Percentiles rank a stretch among this genome's conserved stretches.
Evolutionary conservation across 2,888 invertebrate genomes (phyloP).

Genomic region (Agriopis aurantiaria): DNA sequence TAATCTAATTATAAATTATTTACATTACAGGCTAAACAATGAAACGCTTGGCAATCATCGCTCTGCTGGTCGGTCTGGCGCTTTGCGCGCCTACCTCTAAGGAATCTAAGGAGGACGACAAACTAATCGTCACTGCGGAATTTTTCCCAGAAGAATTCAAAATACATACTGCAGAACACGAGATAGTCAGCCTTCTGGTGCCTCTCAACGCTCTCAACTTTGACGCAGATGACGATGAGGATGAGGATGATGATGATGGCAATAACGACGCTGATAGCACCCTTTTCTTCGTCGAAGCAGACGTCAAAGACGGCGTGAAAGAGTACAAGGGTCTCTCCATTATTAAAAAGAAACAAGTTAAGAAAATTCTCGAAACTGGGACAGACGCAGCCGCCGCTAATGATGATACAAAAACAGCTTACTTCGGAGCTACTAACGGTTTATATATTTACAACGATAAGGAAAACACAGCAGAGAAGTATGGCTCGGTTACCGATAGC

Average conservation of each 20-base stretch:
- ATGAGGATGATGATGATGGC: slow-evolving; percentile 18
- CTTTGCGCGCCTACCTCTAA: slow-evolving; percentile 39
- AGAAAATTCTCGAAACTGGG: slow-evolving; percentile 59
- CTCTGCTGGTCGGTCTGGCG: slow-evolving; percentile 35
- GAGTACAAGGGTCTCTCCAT: slow-evolving; percentile 60
- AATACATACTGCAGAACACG: slow-evolving; percentile 53
- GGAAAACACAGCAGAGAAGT: slow-evolving; percentile 56
- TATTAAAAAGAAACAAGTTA: slow-evolving; percentile 48
- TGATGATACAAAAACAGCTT: slow-evolving; percentile 54
- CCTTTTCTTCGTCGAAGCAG: slow-evolving; percentile 52
- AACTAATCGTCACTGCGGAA: slow-evolving; percentile 12
- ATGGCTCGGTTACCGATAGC: slow-evolving; percentile 62
- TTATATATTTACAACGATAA: slow-evolving; percentile 54
- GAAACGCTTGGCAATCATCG: slow-evolving; percentile 32
- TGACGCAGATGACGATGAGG: slow-evolving; percentile 25
- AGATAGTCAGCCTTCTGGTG: slow-evolving; percentile 55
- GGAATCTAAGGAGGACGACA: slow-evolving; percentile 20
- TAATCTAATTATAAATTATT: background rate
- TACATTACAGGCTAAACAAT: slow-evolving; percentile 42
- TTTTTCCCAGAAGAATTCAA: slow-evolving; percentile 37
- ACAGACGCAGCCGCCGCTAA: slow-evolving; percentile 54
- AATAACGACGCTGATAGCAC: background rate
- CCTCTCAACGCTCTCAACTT: slow-evolving; percentile 54
- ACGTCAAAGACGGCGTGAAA: slow-evolving; percentile 47
- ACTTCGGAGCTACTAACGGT: slow-evolving; percentile 54